A percentile compares a stretch with the other conserved stretches of the same genome.
Evolutionary conservation across 2,797 vertebrate species (phyloP).

Genomic region (Triplophysa yarkandensis): DNA sequence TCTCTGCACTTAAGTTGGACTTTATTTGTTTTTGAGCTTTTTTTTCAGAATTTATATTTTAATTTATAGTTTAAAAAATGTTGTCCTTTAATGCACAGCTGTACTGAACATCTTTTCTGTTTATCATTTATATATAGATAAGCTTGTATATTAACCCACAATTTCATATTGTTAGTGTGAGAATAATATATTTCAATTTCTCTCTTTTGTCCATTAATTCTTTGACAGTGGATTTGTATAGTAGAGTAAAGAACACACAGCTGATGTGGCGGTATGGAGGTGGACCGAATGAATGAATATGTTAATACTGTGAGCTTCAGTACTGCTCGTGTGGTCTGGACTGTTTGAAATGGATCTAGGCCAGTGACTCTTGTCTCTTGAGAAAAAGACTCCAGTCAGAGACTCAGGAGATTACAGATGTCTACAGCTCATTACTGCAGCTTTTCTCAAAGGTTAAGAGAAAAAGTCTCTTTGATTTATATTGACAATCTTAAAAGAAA

Average conservation of each 20-base stretch:
- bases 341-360: conserved; percentile 76
- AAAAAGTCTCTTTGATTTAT: conserved; percentile 16
- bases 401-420: conserved; percentile 67
- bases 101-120: too few species aligned
- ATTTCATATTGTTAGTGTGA: too few species aligned
- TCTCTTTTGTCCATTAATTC: too few species aligned
- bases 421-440: conserved; percentile 51
- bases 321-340: background rate
- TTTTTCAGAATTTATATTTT: too few species aligned
- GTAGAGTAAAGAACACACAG: background rate
- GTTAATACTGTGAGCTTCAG: conserved; percentile 28
- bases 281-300: conserved; percentile 26
- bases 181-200: too few species aligned
- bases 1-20: too few species aligned
- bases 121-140: too few species aligned
- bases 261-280: background rate
- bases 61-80: too few species aligned
- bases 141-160: too few species aligned
- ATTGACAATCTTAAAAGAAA: background rate
- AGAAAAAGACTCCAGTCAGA: conserved; percentile 48
- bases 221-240: too few species aligned
- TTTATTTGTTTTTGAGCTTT: too few species aligned
- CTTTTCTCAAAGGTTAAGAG: conserved; percentile 9
- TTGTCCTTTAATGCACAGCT: too few species aligned
- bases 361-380: conserved; percentile 63